Conservation (phyloP, 2,888 invertebrate species). For the Hoplodrina blanda region DNA sequence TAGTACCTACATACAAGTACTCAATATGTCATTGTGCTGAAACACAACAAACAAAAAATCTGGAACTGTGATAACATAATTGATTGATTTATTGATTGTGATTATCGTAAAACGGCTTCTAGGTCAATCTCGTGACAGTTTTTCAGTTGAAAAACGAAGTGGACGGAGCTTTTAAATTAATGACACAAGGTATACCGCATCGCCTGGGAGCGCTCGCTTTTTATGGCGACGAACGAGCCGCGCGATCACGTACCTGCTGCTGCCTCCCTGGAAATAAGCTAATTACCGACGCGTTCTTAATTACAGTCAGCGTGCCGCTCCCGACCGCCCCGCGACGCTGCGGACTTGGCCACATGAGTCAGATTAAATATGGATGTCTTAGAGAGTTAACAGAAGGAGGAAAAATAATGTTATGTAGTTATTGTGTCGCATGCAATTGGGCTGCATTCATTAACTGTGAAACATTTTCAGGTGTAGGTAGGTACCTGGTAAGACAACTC, state of each 20-base stretch:
- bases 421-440: not conserved
- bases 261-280: constrained; percentile 60
- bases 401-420: not conserved
- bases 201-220: constrained; percentile 63
- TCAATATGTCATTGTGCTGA: not conserved
- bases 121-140: not conserved
- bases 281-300: constrained; percentile 70
- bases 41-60: not conserved
- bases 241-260: constrained; percentile 30
- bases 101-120: not conserved
- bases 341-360: constrained; percentile 4
- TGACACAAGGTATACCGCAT: not conserved
- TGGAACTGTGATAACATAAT: no score
- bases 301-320: constrained; percentile 51
- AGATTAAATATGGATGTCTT: not conserved
- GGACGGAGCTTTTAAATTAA: not conserved
- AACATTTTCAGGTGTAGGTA: no score
- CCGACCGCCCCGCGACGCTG: not conserved
- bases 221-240: constrained; percentile 47
- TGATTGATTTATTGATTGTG: no score
- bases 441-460: not conserved
- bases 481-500: no score
- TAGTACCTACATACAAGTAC: not conserved
- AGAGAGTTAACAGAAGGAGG: not conserved
- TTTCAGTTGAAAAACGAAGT: no score